Evolutionary conservation across 2,797 vertebrate genomes (phyloP), one percentile per base, ranked within the genome.

Genomic region (Sebastiscus tertius): DNA sequence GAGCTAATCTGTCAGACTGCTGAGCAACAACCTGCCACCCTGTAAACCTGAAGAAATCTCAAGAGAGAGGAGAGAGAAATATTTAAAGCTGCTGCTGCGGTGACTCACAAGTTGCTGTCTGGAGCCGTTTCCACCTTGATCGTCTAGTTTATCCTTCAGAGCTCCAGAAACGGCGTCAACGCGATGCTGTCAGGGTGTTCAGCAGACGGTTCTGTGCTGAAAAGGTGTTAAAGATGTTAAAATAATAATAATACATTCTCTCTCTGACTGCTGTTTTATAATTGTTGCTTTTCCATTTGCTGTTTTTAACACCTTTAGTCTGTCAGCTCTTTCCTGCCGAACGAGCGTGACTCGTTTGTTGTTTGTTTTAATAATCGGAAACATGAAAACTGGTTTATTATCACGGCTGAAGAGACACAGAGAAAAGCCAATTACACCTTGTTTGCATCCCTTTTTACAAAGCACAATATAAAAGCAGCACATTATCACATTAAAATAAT

Each of bases 1-100:
- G 77, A 76, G 89, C 58, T 74, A 64, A 91, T 89, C 87, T 73
- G 77, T 81, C 79, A 87, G 75, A 75, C 75, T 69, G 79, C 89
- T 65, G 80, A 88, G 73, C 76, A 68, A 33, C 84, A 58, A 59
- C 16, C 76, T 63, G 36, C n/a, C 27, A 13, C 46, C 34, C 72
- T 24, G 52, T 11, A 39, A 80, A 75, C 69, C 78, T 6, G 24
- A 20, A 79, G 68, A 75, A 81, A 72, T 72, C 67, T 33, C 58
- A 33, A 29, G 36, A 34, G 46, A n/a, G 24, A 14, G 14, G 31
- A 18, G 4, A 14, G 3, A 36, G 33, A 27, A 49, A 39, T 27
- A 36, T 36, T 9, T 33, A 62, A 80, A 74, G 13, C 12, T 46
- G 42, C 42, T 42, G 39, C 60, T 18, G 74, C 56, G 11, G 60